These are phyloP conservation scores for Sisor rabdophorus DNA, from an alignment of 2,113 vertebrate genomes.

Conservation along the genomic window DNA sequence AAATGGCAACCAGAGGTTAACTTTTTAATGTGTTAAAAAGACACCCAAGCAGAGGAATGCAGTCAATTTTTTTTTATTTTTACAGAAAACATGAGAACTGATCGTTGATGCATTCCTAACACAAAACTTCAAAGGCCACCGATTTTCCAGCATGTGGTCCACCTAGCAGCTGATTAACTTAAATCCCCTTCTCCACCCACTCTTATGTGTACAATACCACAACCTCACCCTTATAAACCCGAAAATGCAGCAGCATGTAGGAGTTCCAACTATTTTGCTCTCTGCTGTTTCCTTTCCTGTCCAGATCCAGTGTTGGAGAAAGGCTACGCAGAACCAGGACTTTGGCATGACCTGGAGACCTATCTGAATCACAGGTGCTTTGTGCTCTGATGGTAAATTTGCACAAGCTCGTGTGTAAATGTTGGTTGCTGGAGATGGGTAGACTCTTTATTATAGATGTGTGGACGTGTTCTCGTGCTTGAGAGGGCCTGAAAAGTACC, in stretches of 20 bases:
- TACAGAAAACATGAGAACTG: neutral
- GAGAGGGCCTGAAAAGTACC: neutral
- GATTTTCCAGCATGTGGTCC: slow-evolving; percentile 40
- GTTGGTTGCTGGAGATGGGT: neutral
- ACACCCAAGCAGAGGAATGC: too few relatives aligned
- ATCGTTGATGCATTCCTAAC: neutral
- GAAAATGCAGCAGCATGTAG: slow-evolving; percentile 55
- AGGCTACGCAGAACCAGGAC: slow-evolving; percentile 34
- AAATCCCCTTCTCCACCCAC: slow-evolving; percentile 43
- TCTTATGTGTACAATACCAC: slow-evolving; percentile 39
- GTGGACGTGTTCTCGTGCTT: neutral
- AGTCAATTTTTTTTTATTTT: too few relatives aligned
- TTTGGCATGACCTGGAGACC: neutral
- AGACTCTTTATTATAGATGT: neutral
- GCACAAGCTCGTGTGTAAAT: neutral
- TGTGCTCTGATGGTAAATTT: too few relatives aligned
- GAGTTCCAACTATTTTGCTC: slow-evolving; percentile 47
- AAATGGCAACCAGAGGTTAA: too few relatives aligned
- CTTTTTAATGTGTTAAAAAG: too few relatives aligned
- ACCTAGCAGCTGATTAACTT: slow-evolving; percentile 55
- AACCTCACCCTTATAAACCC: slow-evolving; percentile 35
- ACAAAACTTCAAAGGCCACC: slow-evolving; percentile 13
- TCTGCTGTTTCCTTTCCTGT: neutral
- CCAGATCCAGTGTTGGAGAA: slow-evolving; percentile 17
- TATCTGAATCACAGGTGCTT: neutral